Percentiles rank a stretch among this genome's conserved stretches.
phyloP scores from a whole-genome alignment of 2,888 invertebrate genomes.

The Eugnorisma glareosa region DNA sequence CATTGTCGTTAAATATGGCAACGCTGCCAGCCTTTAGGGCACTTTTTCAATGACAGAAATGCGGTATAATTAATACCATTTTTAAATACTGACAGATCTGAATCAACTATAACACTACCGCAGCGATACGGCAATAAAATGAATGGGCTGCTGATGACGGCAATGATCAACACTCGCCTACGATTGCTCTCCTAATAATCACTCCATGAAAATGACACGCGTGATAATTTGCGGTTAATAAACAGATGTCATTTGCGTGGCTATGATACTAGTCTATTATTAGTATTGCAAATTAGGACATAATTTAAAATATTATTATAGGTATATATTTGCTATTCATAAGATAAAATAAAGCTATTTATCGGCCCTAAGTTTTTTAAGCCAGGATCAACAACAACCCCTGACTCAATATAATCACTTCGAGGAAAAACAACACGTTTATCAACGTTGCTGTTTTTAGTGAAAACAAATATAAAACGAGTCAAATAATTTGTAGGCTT shows the following conservation, averaged over 20 bases:
- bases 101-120: too few species aligned
- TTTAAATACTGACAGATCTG: neutral
- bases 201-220: conserved; percentile 10
- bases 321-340: too few species aligned
- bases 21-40: neutral
- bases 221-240: conserved; percentile 9
- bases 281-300: too few species aligned
- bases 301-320: too few species aligned
- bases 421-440: neutral
- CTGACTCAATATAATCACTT: neutral
- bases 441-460: neutral
- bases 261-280: conserved; percentile 8
- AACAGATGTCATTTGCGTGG: neutral
- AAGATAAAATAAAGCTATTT: neutral
- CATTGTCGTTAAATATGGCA: neutral
- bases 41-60: neutral
- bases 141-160: conserved; percentile 1
- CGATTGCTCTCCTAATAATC: neutral
- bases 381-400: neutral
- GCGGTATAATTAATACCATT: neutral
- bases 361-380: neutral
- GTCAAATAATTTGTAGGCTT: neutral
- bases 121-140: conserved; percentile 8
- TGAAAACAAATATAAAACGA: neutral
- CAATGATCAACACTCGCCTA: conserved; percentile 18